These are phyloP conservation scores for Acyrthosiphon pisum DNA, from an alignment of 1,140 invertebrate species.

Conservation along the genomic window DNA sequence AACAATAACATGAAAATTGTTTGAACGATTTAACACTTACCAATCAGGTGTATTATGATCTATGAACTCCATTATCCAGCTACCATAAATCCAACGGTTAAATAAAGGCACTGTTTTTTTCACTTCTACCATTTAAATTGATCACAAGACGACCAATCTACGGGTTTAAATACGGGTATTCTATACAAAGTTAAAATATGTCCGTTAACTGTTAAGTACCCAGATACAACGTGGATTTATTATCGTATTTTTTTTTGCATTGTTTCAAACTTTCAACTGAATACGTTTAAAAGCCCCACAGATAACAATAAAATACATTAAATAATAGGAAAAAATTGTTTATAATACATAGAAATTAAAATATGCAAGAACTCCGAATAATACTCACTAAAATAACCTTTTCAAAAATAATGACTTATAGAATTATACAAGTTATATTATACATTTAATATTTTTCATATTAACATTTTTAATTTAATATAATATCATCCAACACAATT, in stretches of 20 bases:
- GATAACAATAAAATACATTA: background rate
- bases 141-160: background rate
- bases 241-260: conserved; percentile 2
- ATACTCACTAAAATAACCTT: background rate
- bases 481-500: background rate
- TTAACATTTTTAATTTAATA: background rate
- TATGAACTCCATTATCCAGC: too few relatives aligned
- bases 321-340: background rate
- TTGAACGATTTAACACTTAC: background rate
- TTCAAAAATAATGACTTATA: background rate
- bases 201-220: background rate
- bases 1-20: background rate
- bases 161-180: background rate
- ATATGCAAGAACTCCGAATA: background rate
- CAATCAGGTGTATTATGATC: background rate
- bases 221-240: background rate
- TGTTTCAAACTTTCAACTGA: conserved; percentile 10
- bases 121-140: background rate
- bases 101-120: background rate
- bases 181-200: background rate
- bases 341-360: background rate
- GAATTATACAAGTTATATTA: background rate
- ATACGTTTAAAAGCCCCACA: background rate
- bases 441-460: too few relatives aligned
- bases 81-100: background rate